phyloP scores from a whole-genome alignment of 2,888 invertebrate genomes.

The Chaitophorus viminalis region DNA sequence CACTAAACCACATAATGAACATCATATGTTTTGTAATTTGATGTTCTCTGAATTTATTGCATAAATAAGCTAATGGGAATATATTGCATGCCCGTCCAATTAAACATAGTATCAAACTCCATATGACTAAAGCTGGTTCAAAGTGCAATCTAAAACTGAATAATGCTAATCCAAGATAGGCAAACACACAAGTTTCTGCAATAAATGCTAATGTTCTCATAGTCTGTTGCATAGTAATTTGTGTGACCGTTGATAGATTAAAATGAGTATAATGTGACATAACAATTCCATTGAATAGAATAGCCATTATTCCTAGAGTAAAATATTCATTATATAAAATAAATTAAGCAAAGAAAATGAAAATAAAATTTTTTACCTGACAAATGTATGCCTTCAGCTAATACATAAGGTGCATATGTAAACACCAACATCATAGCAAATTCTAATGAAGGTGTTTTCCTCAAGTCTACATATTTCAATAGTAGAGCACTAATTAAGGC shows the following conservation, averaged over 20 bases:
- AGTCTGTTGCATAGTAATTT: slow-evolving; percentile 99
- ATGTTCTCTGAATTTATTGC: slow-evolving; percentile 96
- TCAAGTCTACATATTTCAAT: slow-evolving; percentile 93
- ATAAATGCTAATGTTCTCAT: slow-evolving; percentile 97
- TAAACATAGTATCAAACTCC: slow-evolving; percentile 92
- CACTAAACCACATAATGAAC: slow-evolving; percentile 99
- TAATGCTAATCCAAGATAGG: slow-evolving; percentile 93
- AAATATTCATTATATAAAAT: slow-evolving; percentile 34
- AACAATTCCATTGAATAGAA: slow-evolving; percentile 97
- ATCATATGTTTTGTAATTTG: slow-evolving; percentile 98
- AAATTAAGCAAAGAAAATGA: neutral
- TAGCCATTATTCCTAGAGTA: slow-evolving; percentile 93
- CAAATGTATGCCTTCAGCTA: slow-evolving; percentile 95
- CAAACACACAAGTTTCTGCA: slow-evolving; percentile 98
- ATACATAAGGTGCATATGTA: slow-evolving; percentile 96
- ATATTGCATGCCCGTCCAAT: slow-evolving; percentile 96
- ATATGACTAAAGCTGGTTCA: slow-evolving; percentile 78
- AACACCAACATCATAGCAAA: slow-evolving; percentile 99
- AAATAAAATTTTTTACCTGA: slow-evolving; percentile 74
- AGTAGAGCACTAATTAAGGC: slow-evolving; percentile 92
- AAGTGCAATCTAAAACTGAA: slow-evolving; percentile 95
- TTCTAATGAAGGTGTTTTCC: slow-evolving; percentile 97
- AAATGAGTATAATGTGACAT: slow-evolving; percentile 99
- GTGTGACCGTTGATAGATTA: slow-evolving; percentile 96
- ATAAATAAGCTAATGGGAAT: slow-evolving; percentile 91